phyloP scores from a whole-genome alignment of 2,797 vertebrate species.

The Lophius americanus region DNA sequence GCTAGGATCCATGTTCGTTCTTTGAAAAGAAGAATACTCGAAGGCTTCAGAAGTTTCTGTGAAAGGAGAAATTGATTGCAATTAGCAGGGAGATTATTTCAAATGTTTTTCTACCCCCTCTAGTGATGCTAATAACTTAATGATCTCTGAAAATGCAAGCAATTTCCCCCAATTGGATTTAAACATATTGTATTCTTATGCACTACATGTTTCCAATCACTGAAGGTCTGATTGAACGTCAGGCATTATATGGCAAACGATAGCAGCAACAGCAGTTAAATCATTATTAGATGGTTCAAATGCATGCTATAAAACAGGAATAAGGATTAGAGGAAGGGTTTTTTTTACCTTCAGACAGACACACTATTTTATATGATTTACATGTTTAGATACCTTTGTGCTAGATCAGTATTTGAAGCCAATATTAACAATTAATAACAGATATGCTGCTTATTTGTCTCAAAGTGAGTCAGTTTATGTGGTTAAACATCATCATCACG shows the following conservation, averaged over 20 bases:
- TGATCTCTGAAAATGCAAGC: slow-evolving; percentile 76
- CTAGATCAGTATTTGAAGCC: no score
- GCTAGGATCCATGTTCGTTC: slow-evolving; percentile 27
- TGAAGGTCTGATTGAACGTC: slow-evolving; percentile 54
- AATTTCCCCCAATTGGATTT: slow-evolving; percentile 78
- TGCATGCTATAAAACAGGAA: slow-evolving; percentile 26
- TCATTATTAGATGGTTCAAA: slow-evolving; percentile 23
- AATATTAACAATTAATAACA: no score
- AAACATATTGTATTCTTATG: slow-evolving; percentile 70
- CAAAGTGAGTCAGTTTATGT: no score
- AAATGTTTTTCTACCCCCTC: slow-evolving; percentile 79
- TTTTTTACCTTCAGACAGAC: neutral
- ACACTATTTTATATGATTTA: no score
- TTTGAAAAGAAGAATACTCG: slow-evolving; percentile 45
- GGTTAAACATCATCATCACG: no score
- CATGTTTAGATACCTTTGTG: no score
- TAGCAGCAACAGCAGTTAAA: slow-evolving; percentile 25
- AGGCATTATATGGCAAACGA: slow-evolving; percentile 60
- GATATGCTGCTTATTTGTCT: no score
- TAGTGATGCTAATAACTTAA: slow-evolving; percentile 81
- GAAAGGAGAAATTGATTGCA: slow-evolving; percentile 79
- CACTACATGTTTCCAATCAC: slow-evolving; percentile 76
- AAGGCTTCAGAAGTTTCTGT: slow-evolving; percentile 67
- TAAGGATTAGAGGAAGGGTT: neutral
- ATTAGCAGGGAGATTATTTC: slow-evolving; percentile 70